Evolutionary conservation across 2,888 invertebrate species (phyloP).

Genomic region (Spicauda simplicius): DNA sequence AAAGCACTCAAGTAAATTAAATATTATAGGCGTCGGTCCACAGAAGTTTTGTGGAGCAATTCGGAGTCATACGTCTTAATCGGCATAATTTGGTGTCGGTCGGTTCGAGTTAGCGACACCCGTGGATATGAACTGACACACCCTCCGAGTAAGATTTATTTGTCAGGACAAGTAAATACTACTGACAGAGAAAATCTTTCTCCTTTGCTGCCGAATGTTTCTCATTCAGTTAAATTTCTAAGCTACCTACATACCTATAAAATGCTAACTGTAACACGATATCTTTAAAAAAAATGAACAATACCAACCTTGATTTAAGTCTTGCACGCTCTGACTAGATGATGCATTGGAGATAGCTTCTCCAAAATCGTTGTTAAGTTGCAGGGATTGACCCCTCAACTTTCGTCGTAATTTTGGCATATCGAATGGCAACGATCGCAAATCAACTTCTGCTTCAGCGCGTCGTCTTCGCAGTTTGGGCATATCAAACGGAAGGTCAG

Average conservation of each 20-base stretch:
- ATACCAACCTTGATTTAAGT: slow-evolving; percentile 87
- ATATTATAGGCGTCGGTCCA: slow-evolving; percentile 74
- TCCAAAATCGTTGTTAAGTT: slow-evolving; percentile 87
- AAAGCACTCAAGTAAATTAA: slow-evolving; percentile 83
- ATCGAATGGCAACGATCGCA: slow-evolving; percentile 94
- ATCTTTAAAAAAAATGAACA: slow-evolving; percentile 9
- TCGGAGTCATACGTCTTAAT: slow-evolving; percentile 80
- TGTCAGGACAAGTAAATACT: slow-evolving; percentile 61
- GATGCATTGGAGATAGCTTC: slow-evolving; percentile 91
- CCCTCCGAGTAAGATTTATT: slow-evolving; percentile 61
- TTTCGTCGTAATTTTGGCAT: slow-evolving; percentile 95
- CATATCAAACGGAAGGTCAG: slow-evolving; percentile 95
- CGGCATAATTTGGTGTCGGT: slow-evolving; percentile 77
- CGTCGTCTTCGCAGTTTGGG: slow-evolving; percentile 91
- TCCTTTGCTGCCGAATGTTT: not conserved
- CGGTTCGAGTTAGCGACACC: slow-evolving; percentile 67
- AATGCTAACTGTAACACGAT: not conserved
- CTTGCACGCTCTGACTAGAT: slow-evolving; percentile 92
- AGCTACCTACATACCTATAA: not conserved
- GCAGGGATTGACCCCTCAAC: slow-evolving; percentile 86
- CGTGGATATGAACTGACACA: slow-evolving; percentile 69
- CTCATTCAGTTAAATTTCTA: not conserved
- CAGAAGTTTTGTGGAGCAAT: slow-evolving; percentile 67
- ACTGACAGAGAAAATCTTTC: slow-evolving; percentile 48
- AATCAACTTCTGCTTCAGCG: slow-evolving; percentile 91